phyloP scores from a whole-genome alignment of 2,888 invertebrate genomes.

The Acronicta leporina region DNA sequence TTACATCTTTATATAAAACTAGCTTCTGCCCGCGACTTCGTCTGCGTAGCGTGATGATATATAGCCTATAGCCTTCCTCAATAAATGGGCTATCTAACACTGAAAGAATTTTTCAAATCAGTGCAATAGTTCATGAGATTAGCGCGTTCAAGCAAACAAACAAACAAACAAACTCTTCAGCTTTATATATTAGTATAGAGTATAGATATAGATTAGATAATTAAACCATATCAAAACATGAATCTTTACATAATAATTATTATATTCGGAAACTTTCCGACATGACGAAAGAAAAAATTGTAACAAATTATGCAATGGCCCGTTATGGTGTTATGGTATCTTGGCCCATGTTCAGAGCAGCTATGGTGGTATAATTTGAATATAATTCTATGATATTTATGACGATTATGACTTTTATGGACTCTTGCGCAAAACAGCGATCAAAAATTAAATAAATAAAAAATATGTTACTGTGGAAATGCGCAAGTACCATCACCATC shows the following conservation, averaged over 20 bases:
- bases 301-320: conserved; percentile 44
- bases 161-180: no score
- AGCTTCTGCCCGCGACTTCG: no score
- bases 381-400: conserved; percentile 61
- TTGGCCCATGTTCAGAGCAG: conserved; percentile 32
- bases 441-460: conserved; percentile 22
- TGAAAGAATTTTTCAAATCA: no score
- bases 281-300: conserved; percentile 34
- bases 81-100: no score
- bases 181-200: no score
- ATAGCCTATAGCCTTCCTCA: no score
- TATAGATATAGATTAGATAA: no score
- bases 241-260: conserved; percentile 30
- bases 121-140: no score
- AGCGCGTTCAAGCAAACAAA: no score
- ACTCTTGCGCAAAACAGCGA: conserved; percentile 48
- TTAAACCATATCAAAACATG: conserved; percentile 17
- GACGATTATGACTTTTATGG: conserved; percentile 52
- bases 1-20: no score
- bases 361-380: conserved; percentile 55
- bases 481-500: no score
- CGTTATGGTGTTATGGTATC: conserved; percentile 42
- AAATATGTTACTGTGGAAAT: conserved; percentile 33
- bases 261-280: conserved; percentile 23
- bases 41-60: no score